Conservation (phyloP, 2,797 vertebrate species). For the Thunnus albacares region DNA sequence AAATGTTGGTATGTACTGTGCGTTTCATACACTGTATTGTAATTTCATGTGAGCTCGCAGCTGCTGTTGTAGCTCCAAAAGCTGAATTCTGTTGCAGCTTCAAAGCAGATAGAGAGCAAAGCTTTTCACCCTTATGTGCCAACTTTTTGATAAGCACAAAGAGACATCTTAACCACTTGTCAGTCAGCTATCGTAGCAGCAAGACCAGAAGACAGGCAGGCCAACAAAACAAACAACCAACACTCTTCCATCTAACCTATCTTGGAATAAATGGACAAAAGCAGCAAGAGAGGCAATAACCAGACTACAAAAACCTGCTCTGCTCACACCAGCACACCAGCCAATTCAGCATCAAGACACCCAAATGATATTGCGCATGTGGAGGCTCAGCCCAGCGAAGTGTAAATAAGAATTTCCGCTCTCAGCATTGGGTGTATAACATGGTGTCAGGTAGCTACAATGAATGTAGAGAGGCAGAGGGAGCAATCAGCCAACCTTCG, state of each 20-base stretch:
- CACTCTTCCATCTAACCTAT: constrained; percentile 68
- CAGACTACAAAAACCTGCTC: constrained; percentile 61
- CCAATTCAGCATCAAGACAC: constrained; percentile 71
- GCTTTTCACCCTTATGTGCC: constrained; percentile 66
- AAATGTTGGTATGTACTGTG: neutral
- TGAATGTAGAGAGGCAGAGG: constrained; percentile 86
- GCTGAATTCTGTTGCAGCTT: constrained; percentile 47
- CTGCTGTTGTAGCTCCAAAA: constrained; percentile 15
- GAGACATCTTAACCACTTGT: constrained; percentile 81
- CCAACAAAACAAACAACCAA: constrained; percentile 74
- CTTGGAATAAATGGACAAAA: constrained; percentile 76
- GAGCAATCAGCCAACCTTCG: constrained; percentile 94
- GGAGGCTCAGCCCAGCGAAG: constrained; percentile 66
- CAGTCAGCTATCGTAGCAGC: constrained; percentile 73
- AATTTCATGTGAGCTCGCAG: constrained; percentile 7
- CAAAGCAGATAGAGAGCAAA: constrained; percentile 62
- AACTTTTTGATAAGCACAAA: constrained; percentile 80
- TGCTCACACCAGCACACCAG: constrained; percentile 49
- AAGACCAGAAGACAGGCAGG: constrained; percentile 67
- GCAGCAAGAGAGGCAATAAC: constrained; percentile 68
- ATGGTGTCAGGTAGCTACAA: constrained; percentile 88
- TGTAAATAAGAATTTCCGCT: constrained; percentile 87
- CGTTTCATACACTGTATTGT: constrained; percentile 2
- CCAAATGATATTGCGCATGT: constrained; percentile 70
- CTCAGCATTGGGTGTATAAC: constrained; percentile 87